Conservation (phyloP, 92 coral and sea anemone genomes). For the Parazoanthus atlanticus region DNA sequence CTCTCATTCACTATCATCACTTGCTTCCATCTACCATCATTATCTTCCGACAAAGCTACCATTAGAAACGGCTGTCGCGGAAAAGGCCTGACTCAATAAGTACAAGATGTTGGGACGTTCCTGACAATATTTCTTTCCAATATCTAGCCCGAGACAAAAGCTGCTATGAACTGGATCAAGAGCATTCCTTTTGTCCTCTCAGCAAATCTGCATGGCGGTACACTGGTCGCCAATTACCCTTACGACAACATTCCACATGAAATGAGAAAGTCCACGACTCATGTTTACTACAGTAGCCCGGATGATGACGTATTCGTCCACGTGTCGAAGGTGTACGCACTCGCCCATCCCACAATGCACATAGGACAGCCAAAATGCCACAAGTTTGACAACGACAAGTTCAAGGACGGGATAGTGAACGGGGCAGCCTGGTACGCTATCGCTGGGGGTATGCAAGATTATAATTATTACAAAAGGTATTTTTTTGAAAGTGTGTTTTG, state of each 20-base stretch:
- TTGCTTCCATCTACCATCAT: too few relatives aligned
- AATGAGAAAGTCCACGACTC: slow-evolving; percentile 53
- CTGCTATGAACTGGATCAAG: slow-evolving; percentile 89
- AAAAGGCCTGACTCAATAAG: not conserved
- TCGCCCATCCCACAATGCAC: slow-evolving; percentile 90
- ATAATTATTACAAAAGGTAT: slow-evolving; percentile 93
- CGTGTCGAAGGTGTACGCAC: slow-evolving; percentile 79
- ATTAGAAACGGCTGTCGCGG: too few relatives aligned
- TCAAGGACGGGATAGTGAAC: slow-evolving; percentile 91
- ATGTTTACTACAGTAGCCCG: slow-evolving; percentile 88
- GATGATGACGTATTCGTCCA: slow-evolving; percentile 94
- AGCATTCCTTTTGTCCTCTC: slow-evolving; percentile 89
- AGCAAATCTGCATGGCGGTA: slow-evolving; percentile 95
- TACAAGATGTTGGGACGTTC: too few relatives aligned
- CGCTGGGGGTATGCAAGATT: slow-evolving; percentile 98
- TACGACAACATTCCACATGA: slow-evolving; percentile 86
- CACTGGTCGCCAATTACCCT: slow-evolving; percentile 92
- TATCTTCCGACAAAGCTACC: too few relatives aligned
- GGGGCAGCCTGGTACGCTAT: slow-evolving; percentile 98
- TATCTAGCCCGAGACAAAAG: slow-evolving; percentile 81
- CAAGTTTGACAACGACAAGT: slow-evolving; percentile 51
- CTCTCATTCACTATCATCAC: too few relatives aligned
- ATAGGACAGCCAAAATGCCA: slow-evolving; percentile 78
- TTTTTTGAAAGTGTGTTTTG: not conserved
- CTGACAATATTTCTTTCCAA: not conserved